These are phyloP conservation scores for Poeciliopsis occidentalis DNA, from an alignment of 2,113 vertebrate genomes.

Conservation along the genomic window DNA sequence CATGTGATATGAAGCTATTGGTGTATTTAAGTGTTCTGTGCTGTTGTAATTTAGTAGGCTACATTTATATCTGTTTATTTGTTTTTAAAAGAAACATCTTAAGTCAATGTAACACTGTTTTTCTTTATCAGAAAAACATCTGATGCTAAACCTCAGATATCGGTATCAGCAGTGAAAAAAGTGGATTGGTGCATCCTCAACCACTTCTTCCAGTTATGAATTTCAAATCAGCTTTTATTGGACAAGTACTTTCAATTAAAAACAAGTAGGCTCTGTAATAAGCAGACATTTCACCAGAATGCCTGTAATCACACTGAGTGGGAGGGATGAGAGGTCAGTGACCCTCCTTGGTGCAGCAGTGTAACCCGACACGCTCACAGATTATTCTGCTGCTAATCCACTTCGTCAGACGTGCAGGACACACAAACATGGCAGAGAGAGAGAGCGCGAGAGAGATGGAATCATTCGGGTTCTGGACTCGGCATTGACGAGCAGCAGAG, in stretches of 20 bases:
- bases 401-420: constrained; percentile 19
- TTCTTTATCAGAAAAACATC: no score
- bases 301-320: not conserved
- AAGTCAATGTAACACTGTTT: no score
- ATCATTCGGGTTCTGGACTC: constrained; percentile 4
- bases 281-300: constrained; percentile 1
- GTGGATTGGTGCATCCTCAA: no score
- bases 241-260: constrained; percentile 14
- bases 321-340: constrained; percentile 9
- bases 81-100: no score
- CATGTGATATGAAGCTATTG: no score
- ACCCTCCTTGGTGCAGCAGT: constrained; percentile 9
- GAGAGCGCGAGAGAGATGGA: constrained; percentile 3
- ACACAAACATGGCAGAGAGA: constrained; percentile 43
- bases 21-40: no score
- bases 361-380: constrained; percentile 40
- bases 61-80: no score
- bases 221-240: not conserved
- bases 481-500: constrained; percentile 20
- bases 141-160: no score
- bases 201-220: constrained; percentile 8
- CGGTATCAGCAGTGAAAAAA: no score
- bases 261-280: constrained; percentile 17
- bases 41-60: no score
- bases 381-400: constrained; percentile 39